These are phyloP conservation scores for Tetramorium parvispinum DNA, from an alignment of 1,140 invertebrate species.

Conservation along the genomic window DNA sequence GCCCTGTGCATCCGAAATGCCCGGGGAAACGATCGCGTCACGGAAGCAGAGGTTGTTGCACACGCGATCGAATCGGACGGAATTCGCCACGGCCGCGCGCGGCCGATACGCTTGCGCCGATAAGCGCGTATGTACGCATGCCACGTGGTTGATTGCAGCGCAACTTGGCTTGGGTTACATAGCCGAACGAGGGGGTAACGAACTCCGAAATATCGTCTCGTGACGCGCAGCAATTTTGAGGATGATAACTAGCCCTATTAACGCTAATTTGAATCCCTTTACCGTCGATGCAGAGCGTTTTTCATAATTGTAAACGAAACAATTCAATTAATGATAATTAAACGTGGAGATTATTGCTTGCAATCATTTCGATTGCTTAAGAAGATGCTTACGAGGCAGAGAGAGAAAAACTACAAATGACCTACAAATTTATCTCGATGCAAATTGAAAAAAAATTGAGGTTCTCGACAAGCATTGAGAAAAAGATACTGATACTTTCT, in stretches of 20 bases:
- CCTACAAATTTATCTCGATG: neutral
- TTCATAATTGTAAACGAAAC: neutral
- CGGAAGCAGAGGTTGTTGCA: constrained; percentile 2
- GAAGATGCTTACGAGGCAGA: neutral
- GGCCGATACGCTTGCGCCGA: constrained; percentile 39
- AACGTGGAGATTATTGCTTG: neutral
- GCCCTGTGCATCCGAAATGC: neutral
- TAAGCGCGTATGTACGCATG: constrained; percentile 43
- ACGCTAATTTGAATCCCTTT: neutral
- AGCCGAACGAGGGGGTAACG: neutral
- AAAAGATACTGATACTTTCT: too few relatives aligned
- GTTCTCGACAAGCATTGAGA: neutral
- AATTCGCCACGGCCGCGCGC: neutral
- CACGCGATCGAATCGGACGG: constrained; percentile 24
- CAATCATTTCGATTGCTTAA: neutral
- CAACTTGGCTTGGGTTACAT: neutral
- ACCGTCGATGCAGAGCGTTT: neutral
- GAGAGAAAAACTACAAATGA: too few relatives aligned
- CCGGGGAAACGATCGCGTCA: neutral
- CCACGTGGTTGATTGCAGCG: constrained; percentile 36
- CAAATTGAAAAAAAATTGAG: neutral
- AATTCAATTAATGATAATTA: neutral
- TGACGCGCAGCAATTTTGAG: neutral
- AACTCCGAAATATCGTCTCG: constrained; percentile 28
- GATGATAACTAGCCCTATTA: neutral